Conservation (phyloP, 1,140 invertebrate genomes). For the Drosophila lini region DNA sequence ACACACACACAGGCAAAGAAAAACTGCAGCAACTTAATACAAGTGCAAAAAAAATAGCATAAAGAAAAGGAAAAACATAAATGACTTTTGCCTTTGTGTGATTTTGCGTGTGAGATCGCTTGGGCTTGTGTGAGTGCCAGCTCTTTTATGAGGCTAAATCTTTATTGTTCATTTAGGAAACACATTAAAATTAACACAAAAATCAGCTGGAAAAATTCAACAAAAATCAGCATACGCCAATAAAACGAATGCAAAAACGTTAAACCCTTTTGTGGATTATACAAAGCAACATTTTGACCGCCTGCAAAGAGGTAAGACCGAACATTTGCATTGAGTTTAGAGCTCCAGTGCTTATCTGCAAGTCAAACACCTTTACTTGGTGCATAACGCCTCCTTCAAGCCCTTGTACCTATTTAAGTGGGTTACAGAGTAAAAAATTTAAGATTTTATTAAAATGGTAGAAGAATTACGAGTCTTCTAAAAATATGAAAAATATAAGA, state of each 20-base stretch:
- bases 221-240: constrained; percentile 1
- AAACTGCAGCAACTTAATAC: constrained; percentile 35
- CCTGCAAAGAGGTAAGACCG: constrained; percentile 42
- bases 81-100: constrained; percentile 42
- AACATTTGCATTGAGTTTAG: constrained; percentile 21
- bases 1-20: constrained; percentile 26
- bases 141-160: constrained; percentile 21
- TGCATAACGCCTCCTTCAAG: constrained; percentile 5
- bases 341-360: constrained; percentile 10
- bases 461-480: not conserved
- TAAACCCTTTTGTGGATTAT: constrained; percentile 45
- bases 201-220: constrained; percentile 16
- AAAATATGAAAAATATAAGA: not conserved
- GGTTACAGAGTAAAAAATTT: constrained; percentile 8
- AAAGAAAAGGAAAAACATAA: constrained; percentile 29
- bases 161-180: constrained; percentile 47
- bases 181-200: constrained; percentile 12
- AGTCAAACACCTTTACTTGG: constrained; percentile 29
- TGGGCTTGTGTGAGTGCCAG: constrained; percentile 28
- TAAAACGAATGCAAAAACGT: constrained; percentile 9
- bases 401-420: constrained; percentile 35
- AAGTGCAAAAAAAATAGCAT: constrained; percentile 22
- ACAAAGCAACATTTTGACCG: constrained; percentile 8
- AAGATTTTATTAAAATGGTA: not conserved
- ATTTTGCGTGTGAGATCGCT: constrained; percentile 30